A percentile compares a stretch with the other conserved stretches of the same genome.
These are phyloP conservation scores for Dryas iulia DNA, from an alignment of 1,140 invertebrate genomes.

Conservation along the genomic window DNA sequence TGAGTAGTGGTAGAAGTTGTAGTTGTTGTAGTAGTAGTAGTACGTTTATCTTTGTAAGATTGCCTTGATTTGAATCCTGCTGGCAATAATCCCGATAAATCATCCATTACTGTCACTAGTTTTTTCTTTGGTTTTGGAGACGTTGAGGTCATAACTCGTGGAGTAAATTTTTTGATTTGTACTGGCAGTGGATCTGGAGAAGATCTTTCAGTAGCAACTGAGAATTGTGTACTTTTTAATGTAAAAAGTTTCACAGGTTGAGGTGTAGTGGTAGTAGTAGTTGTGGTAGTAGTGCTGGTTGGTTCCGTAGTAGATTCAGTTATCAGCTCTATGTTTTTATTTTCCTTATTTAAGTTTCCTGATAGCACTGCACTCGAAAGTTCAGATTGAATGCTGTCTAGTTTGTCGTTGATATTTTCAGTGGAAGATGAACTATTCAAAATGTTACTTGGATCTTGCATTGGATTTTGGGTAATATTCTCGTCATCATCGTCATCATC, in stretches of 20 bases:
- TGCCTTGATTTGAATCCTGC: conserved; percentile 82
- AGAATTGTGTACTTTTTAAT: conserved; percentile 67
- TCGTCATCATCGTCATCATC: conserved; percentile 66
- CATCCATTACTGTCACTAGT: conserved; percentile 82
- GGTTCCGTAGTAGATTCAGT: conserved; percentile 81
- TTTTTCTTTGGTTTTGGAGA: conserved; percentile 78
- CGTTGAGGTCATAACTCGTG: conserved; percentile 78
- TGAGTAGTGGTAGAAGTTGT: conserved; percentile 69
- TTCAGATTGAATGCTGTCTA: conserved; percentile 91
- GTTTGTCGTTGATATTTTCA: conserved; percentile 91
- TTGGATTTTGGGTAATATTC: conserved; percentile 59
- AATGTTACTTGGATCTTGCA: conserved; percentile 54
- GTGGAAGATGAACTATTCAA: conserved; percentile 82
- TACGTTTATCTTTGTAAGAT: conserved; percentile 79
- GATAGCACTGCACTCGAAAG: conserved; percentile 87
- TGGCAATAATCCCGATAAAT: conserved; percentile 83
- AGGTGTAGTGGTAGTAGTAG: conserved; percentile 74
- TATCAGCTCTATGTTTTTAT: conserved; percentile 81
- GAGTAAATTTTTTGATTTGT: conserved; percentile 85
- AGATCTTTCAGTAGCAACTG: conserved; percentile 67
- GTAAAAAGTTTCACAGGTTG: conserved; percentile 68
- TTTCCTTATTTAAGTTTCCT: conserved; percentile 80
- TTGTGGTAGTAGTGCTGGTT: conserved; percentile 77
- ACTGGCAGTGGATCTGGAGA: conserved; percentile 76
- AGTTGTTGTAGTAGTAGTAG: conserved; percentile 72